These are phyloP conservation scores for Bradypodion ventrale DNA, from an alignment of 2,797 vertebrate genomes.

Conservation along the genomic window DNA sequence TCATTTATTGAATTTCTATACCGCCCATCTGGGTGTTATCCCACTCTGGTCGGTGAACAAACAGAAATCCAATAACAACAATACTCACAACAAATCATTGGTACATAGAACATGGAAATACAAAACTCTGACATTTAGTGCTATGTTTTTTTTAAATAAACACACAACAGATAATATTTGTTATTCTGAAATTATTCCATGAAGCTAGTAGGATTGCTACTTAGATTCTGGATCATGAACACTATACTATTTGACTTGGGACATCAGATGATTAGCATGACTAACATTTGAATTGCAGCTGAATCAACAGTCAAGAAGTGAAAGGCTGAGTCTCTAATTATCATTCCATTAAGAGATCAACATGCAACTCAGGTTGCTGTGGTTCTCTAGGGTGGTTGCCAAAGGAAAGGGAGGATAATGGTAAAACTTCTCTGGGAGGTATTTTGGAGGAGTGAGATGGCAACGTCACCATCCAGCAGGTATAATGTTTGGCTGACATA, in stretches of 20 bases:
- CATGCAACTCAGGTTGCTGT: not conserved
- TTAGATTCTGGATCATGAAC: conserved; percentile 3
- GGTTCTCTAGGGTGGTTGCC: not conserved
- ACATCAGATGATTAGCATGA: not conserved
- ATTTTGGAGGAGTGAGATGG: conserved; percentile 1
- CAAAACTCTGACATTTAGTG: not conserved
- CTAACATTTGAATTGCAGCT: not conserved
- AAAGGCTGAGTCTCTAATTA: not conserved
- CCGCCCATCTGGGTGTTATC: too few relatives aligned
- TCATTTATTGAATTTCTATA: too few relatives aligned
- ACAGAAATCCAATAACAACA: too few relatives aligned
- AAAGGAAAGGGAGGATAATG: not conserved
- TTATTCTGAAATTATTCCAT: accelerated
- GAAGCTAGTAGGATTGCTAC: conserved; percentile 4
- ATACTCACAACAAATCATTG: too few relatives aligned
- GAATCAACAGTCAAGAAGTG: conserved; percentile 22
- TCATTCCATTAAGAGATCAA: not conserved
- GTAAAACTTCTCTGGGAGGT: not conserved
- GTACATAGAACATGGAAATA: not conserved
- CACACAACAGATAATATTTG: not conserved
- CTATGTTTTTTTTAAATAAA: not conserved
- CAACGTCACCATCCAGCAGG: not conserved
- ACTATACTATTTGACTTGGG: not conserved
- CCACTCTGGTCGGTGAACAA: too few relatives aligned
- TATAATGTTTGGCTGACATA: not conserved